Base-by-base conservation (phyloP, 2,113 vertebrate genomes). In the Myodes glareolus region DNA sequence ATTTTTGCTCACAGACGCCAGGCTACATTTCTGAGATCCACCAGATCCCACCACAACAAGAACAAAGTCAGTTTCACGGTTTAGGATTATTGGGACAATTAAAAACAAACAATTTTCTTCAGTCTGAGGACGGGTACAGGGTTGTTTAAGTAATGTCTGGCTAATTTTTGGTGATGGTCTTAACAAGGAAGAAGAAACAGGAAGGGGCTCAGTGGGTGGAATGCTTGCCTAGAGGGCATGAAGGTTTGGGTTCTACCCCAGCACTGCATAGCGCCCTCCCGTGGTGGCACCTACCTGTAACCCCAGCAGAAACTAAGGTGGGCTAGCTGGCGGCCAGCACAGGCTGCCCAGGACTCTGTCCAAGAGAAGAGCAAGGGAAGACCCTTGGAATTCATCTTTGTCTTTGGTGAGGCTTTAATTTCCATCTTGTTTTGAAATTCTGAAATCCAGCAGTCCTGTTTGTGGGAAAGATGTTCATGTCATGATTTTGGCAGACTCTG, bases 391-490 rank as follows among this genome's bases (percentile, higher is more conserved):
- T 58, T 39, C 70, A 27, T 73, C 31, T 94, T 19, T 81, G 87
- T 88, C 58, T 94, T 72, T 61, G 67, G 21, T 72, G 39, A 77
- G 39, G n/a, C 42, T 89, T 91, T 45, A 61, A 10, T 75, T 87
- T 90, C 75, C 39, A 94, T 55, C 47, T 23, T 70, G 14, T 33
- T 68, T 39, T 80, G 50, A 16, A 52, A 88, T 33, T 36, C 47
- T 73, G 78, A 67, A 89, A 82, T 77, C 58, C 63, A 87, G 42
- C 33, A 42, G 19, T 76, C 76, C 92, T 94, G 52, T 94, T 84
- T 78, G n/a, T 36, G 31, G 50, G 61, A 21, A 58, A 29, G 29
- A 90, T 8, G 3, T 36, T 42, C 45, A 47, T 47, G 45, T 84
- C 45, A 39, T 76, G 6, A 68, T 33, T 92, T 76, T 68, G 47